Percentiles rank a stretch among this genome's conserved stretches.
Conservation (phyloP, 37 sponge, comb jelly and placozoan genomes). For the Oscarella lobularis region DNA sequence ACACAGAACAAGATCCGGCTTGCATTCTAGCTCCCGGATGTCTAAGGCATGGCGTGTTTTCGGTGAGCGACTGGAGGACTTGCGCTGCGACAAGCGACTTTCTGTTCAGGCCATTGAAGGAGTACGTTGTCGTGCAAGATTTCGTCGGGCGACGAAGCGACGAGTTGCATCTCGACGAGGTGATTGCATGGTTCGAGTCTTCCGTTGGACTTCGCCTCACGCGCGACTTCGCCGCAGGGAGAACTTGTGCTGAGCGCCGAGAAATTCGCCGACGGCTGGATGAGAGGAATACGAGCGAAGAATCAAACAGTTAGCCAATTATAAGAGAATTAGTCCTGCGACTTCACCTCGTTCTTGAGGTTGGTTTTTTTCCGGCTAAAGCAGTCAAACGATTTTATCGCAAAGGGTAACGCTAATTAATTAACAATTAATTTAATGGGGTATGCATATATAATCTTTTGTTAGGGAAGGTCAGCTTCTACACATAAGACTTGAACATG, state of each 20-base stretch:
- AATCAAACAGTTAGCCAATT: constrained; percentile 34
- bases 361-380: constrained; percentile 89
- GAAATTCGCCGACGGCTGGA: constrained; percentile 68
- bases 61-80: constrained; percentile 44
- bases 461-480: no score
- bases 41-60: no score
- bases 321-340: background rate
- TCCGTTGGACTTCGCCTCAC: no score
- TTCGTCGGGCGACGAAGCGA: background rate
- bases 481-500: no score
- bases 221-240: constrained; percentile 39
- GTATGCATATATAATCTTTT: no score
- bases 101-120: background rate
- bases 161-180: background rate
- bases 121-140: background rate
- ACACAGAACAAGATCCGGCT: no score
- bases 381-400: no score
- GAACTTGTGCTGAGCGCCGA: constrained; percentile 57
- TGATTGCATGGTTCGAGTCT: no score
- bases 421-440: no score
- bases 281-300: constrained; percentile 52
- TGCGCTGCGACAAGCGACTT: constrained; percentile 28
- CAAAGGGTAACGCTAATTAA: no score
- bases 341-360: constrained; percentile 10
- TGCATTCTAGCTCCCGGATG: no score